These are phyloP conservation scores for Limnephilus auricula DNA, from an alignment of 2,888 invertebrate species.

Conservation along the genomic window DNA sequence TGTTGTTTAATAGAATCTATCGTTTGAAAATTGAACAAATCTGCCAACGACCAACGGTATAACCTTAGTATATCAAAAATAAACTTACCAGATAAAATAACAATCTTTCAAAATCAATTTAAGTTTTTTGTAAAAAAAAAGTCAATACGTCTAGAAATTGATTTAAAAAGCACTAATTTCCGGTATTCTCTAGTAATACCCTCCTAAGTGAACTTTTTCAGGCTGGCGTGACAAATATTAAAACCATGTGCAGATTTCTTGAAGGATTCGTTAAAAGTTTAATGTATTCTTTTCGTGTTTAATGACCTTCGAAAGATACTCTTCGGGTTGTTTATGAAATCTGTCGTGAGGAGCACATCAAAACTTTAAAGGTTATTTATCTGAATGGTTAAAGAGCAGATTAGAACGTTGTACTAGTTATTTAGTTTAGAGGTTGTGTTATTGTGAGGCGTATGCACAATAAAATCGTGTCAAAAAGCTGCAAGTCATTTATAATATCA, in stretches of 20 bases:
- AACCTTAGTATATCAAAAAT: too few species aligned
- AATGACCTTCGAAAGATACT: background rate
- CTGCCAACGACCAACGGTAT: too few species aligned
- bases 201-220: background rate
- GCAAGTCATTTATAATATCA: background rate
- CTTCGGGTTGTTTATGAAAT: background rate
- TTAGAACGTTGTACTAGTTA: background rate
- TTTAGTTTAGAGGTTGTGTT: background rate
- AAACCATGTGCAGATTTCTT: background rate
- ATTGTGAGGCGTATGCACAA: background rate
- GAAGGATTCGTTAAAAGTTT: background rate
- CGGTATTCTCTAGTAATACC: too few species aligned
- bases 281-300: background rate
- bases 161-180: too few species aligned
- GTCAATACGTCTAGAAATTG: too few species aligned
- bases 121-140: too few species aligned
- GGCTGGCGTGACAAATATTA: background rate
- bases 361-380: background rate
- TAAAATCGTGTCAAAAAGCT: constrained; percentile 2
- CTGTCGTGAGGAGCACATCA: background rate
- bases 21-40: too few species aligned
- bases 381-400: background rate
- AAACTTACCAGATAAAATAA: too few species aligned
- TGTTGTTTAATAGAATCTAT: too few species aligned
- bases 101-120: too few species aligned